These are phyloP conservation scores for Myiopsitta monachus DNA, from an alignment of 2,113 vertebrate genomes.

Conservation along the genomic window DNA sequence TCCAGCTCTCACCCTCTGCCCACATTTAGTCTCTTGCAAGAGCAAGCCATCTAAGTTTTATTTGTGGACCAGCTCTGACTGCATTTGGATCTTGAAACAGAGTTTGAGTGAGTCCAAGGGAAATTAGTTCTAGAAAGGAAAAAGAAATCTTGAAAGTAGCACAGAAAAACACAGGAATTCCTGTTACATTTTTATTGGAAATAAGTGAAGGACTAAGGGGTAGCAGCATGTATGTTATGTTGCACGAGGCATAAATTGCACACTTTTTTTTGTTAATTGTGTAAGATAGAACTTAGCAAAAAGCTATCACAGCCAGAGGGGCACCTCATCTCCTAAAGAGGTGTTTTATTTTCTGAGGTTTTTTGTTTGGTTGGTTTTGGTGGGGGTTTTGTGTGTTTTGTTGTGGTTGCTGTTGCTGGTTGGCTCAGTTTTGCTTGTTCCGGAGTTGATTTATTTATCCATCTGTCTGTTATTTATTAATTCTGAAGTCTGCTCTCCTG, in stretches of 20 bases:
- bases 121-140: constrained; percentile 16
- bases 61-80: background rate
- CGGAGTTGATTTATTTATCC: background rate
- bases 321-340: background rate
- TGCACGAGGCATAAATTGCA: background rate
- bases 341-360: background rate
- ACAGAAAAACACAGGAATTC: background rate
- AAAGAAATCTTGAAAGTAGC: background rate
- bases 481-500: background rate
- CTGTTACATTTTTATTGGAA: background rate
- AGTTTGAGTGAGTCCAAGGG: background rate
- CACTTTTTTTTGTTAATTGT: background rate
- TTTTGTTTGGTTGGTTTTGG: background rate
- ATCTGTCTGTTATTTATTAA: background rate
- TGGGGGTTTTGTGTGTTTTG: background rate
- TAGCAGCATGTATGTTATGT: background rate
- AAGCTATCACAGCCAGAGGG: background rate
- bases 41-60: background rate
- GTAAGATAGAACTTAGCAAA: background rate
- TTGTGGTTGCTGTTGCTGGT: background rate
- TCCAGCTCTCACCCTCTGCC: background rate
- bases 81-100: background rate
- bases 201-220: background rate
- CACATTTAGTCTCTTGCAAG: background rate
- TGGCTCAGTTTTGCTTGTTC: background rate